phyloP scores from a whole-genome alignment of 2,113 vertebrate species.

The Struthio camelus region DNA sequence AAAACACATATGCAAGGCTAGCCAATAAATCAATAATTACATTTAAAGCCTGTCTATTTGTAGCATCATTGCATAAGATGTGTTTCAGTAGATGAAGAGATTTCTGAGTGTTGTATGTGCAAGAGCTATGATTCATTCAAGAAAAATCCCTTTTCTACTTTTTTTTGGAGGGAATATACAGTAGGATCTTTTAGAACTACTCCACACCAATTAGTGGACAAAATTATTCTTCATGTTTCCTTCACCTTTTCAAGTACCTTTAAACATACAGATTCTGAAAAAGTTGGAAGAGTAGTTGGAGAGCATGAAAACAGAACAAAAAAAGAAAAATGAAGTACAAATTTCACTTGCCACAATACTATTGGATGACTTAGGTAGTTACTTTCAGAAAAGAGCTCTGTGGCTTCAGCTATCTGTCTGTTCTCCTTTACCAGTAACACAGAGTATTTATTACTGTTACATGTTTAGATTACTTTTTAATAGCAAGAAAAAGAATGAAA shows the following conservation, averaged over 20 bases:
- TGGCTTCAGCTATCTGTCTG: background rate
- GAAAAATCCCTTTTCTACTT: background rate
- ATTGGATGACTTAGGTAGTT: background rate
- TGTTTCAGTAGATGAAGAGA: background rate
- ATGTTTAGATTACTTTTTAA: background rate
- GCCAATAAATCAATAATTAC: background rate
- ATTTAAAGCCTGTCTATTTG: background rate
- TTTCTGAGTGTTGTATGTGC: background rate
- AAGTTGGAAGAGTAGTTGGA: background rate
- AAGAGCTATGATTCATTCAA: background rate
- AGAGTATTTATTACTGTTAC: background rate
- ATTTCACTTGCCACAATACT: background rate
- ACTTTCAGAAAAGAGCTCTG: background rate
- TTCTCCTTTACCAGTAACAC: background rate
- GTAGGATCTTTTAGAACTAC: background rate
- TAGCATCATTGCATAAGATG: background rate
- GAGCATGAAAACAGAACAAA: background rate
- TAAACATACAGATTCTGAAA: background rate
- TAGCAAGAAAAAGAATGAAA: background rate
- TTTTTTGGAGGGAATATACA: background rate
- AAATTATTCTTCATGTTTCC: background rate
- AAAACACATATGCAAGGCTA: background rate
- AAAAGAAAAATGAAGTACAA: background rate
- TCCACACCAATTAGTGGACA: background rate
- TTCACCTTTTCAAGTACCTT: background rate